These are phyloP conservation scores for Corythaixoides concolor DNA, from an alignment of 2,113 vertebrate genomes.

Conservation along the genomic window DNA sequence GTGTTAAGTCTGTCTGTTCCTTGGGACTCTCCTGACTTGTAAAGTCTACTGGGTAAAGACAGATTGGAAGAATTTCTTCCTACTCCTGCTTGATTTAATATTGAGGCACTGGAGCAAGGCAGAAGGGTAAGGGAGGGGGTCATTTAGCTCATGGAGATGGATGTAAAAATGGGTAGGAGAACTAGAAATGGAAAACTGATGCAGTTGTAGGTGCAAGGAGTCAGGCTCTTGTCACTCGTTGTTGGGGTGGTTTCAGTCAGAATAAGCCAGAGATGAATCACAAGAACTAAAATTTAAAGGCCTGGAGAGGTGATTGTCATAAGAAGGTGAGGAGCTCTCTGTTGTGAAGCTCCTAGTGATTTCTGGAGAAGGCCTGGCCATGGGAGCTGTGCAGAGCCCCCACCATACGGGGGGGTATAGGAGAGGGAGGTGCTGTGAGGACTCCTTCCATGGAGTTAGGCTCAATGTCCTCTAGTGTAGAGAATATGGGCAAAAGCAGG, in stretches of 20 bases:
- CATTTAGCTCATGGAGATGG: background rate
- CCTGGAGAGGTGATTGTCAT: background rate
- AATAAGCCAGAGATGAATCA: background rate
- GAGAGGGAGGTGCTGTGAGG: background rate
- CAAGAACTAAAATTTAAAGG: background rate
- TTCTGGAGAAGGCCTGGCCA: background rate
- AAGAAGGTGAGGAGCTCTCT: background rate
- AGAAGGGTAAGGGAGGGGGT: background rate
- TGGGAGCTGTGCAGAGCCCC: background rate
- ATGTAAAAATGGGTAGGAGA: background rate
- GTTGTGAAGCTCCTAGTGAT: background rate
- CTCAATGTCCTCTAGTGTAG: background rate
- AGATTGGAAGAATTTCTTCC: background rate
- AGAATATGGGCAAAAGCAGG: background rate
- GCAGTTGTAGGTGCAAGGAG: background rate
- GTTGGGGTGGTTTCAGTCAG: background rate
- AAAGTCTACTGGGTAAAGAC: background rate
- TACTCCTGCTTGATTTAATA: background rate
- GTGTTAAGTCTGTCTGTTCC: background rate
- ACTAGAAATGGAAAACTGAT: background rate
- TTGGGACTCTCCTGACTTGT: background rate
- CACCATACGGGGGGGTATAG: fast-evolving
- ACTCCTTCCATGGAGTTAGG: fast-evolving
- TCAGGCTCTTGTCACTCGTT: background rate
- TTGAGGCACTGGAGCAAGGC: background rate